Conservation (phyloP, 2,113 vertebrate genomes). For the Raja brachyura region DNA sequence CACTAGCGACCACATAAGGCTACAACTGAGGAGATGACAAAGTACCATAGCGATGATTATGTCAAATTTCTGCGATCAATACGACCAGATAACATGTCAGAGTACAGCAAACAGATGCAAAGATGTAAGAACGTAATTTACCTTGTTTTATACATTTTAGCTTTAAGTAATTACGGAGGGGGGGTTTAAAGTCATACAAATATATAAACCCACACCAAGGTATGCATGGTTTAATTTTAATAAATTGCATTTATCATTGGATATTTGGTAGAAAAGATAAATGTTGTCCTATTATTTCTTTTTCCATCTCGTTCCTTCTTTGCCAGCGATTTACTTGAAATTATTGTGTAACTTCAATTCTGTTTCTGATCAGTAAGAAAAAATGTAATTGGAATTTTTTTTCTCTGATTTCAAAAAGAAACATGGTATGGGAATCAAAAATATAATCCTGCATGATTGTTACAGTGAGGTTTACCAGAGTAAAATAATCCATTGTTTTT, state of each 20-base stretch:
- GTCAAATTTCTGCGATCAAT: slow-evolving; percentile 75
- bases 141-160: neutral
- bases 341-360: neutral
- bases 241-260: neutral
- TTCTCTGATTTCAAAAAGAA: neutral
- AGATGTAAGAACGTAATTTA: slow-evolving; percentile 61
- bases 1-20: slow-evolving; percentile 71
- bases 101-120: slow-evolving; percentile 79
- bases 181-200: neutral
- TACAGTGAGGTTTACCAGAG: neutral
- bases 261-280: neutral
- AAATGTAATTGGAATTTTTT: neutral
- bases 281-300: neutral
- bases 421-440: neutral
- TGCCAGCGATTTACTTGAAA: neutral
- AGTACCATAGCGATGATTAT: slow-evolving; percentile 76
- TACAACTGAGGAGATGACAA: slow-evolving; percentile 76
- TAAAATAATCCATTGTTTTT: neutral
- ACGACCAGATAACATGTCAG: slow-evolving; percentile 75
- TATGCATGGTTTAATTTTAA: neutral
- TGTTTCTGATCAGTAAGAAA: neutral
- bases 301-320: neutral
- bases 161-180: neutral
- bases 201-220: neutral
- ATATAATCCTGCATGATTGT: neutral